phyloP scores from a whole-genome alignment of 2,888 invertebrate genomes.

The Sinotaia quadrata region DNA sequence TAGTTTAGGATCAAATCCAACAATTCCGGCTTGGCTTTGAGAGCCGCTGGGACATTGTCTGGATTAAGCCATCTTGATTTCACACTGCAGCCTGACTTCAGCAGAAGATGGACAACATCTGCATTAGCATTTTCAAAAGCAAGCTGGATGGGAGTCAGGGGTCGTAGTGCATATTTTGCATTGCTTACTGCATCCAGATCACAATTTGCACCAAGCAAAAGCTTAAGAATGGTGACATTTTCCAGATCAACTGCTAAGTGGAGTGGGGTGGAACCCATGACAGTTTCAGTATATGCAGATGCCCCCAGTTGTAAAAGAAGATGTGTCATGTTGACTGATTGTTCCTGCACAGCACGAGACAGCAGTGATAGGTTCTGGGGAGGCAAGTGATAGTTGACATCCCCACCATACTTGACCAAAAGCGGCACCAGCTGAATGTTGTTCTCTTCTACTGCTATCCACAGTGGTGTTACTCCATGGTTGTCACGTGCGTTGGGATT shows the following conservation, averaged over 20 bases:
- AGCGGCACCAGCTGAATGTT: slow-evolving; percentile 54
- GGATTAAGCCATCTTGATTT: slow-evolving; percentile 38
- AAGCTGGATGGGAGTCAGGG: slow-evolving; percentile 57
- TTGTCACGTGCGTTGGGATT: slow-evolving; percentile 54
- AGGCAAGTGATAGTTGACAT: slow-evolving; percentile 46
- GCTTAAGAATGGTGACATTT: slow-evolving; percentile 47
- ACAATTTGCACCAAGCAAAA: slow-evolving; percentile 59
- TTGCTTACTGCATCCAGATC: slow-evolving; percentile 45
- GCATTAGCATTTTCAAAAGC: slow-evolving; percentile 50
- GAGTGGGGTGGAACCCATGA: slow-evolving; percentile 47
- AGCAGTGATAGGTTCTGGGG: slow-evolving; percentile 47
- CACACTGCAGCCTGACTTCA: slow-evolving; percentile 51
- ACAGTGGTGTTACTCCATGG: slow-evolving; percentile 58
- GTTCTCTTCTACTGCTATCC: slow-evolving; percentile 62
- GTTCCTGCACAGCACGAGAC: slow-evolving; percentile 46
- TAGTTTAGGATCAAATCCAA: slow-evolving; percentile 44
- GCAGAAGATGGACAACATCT: slow-evolving; percentile 51
- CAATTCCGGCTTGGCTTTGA: slow-evolving; percentile 41
- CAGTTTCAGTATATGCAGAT: slow-evolving; percentile 42
- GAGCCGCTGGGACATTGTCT: slow-evolving; percentile 33
- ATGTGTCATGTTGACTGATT: slow-evolving; percentile 46
- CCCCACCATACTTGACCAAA: slow-evolving; percentile 48
- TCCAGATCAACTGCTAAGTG: slow-evolving; percentile 49
- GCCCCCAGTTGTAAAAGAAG: slow-evolving; percentile 49
- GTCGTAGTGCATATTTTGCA: slow-evolving; percentile 43